A percentile compares a stretch with the other conserved stretches of the same genome.
Evolutionary conservation across 64 coral and sea anemone genomes (phyloP).

Genomic region (Montipora cactus): DNA sequence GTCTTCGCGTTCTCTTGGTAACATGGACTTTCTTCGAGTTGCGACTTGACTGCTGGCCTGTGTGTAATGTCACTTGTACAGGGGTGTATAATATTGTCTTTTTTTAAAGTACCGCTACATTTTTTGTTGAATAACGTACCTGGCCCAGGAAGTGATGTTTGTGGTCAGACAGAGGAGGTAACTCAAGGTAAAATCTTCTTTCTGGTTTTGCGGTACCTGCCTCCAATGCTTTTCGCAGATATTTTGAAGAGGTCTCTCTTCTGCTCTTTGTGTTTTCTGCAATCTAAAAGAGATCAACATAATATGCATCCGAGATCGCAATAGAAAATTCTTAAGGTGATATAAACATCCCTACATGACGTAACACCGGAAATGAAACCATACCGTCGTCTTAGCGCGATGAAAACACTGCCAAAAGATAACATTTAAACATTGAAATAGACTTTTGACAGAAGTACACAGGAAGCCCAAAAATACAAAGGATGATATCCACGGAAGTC

Average conservation of each 20-base stretch:
- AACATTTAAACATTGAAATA: too few species aligned
- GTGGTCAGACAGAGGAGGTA: slow-evolving; percentile 29
- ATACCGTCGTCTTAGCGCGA: too few species aligned
- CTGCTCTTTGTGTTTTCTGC: neutral
- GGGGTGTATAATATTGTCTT: neutral
- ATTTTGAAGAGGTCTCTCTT: neutral
- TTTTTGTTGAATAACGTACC: neutral
- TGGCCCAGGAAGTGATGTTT: slow-evolving; percentile 42
- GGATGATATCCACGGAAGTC: neutral
- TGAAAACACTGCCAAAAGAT: too few species aligned
- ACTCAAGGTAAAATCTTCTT: slow-evolving; percentile 63
- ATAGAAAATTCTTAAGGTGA: neutral
- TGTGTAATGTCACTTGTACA: neutral
- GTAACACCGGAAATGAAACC: neutral
- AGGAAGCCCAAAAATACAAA: too few species aligned
- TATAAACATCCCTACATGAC: neutral
- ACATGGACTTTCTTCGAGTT: too few species aligned
- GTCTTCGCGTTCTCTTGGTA: too few species aligned
- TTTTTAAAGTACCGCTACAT: neutral
- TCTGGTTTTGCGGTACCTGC: slow-evolving; percentile 21
- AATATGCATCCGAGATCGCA: neutral
- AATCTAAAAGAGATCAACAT: neutral
- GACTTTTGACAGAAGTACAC: too few species aligned
- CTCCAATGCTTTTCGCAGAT: slow-evolving; percentile 17
- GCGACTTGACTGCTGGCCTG: neutral